Conservation (phyloP, 2,888 invertebrate species). For the Catonia carolina region DNA sequence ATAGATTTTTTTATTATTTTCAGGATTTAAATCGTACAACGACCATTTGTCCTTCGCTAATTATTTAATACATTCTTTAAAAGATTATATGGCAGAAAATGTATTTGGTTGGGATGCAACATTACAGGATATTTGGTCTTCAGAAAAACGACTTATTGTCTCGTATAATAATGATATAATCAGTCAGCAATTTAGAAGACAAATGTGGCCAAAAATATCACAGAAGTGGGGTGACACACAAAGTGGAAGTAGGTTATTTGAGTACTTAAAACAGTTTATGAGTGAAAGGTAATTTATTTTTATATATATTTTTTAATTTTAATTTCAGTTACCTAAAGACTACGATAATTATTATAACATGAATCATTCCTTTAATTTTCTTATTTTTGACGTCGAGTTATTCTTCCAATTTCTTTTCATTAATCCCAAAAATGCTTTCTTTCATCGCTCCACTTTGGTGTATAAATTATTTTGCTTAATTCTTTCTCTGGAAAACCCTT, state of each 20-base stretch:
- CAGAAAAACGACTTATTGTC: conserved; percentile 47
- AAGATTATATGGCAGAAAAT: conserved; percentile 40
- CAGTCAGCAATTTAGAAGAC: conserved; percentile 34
- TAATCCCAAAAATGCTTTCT: too few relatives aligned
- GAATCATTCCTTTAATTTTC: too few relatives aligned
- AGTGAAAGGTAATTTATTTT: conserved; percentile 10
- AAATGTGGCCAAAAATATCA: conserved; percentile 51
- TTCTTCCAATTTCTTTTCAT: too few relatives aligned
- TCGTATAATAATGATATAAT: conserved; percentile 47
- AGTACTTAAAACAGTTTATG: conserved; percentile 19
- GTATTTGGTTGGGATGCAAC: conserved; percentile 44
- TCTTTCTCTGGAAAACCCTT: too few relatives aligned
- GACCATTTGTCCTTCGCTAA: conserved; percentile 37
- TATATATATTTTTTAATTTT: conserved; percentile 9
- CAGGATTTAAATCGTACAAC: conserved; percentile 43
- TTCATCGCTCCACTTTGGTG: too few relatives aligned
- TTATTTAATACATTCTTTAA: conserved; percentile 41
- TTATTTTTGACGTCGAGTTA: too few relatives aligned
- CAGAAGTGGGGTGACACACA: conserved; percentile 64
- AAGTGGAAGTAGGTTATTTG: conserved; percentile 34
- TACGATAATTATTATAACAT: too few relatives aligned
- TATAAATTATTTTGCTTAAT: too few relatives aligned
- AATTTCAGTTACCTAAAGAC: neutral
- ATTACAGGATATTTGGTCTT: conserved; percentile 47
- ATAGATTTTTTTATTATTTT: conserved; percentile 2